Evolutionary conservation across 1,140 invertebrate species (phyloP).

Genomic region (Lasaia peninsularis): DNA sequence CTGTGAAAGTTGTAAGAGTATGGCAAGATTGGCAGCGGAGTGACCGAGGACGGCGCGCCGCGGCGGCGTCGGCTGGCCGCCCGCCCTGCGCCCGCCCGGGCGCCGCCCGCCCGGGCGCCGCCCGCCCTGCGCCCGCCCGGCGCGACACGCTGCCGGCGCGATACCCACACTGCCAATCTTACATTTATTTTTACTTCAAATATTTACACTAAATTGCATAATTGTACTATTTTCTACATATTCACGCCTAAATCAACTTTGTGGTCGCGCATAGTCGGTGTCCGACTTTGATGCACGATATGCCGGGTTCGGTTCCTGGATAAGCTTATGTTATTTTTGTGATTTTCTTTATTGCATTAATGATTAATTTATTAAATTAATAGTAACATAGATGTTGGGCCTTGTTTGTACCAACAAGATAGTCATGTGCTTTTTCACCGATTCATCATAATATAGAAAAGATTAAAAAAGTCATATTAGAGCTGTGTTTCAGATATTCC

Average conservation of each 20-base stretch:
- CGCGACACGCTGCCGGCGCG: not conserved
- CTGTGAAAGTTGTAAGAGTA: constrained; percentile 7
- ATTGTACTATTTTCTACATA: not conserved
- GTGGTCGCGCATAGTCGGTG: too few relatives aligned
- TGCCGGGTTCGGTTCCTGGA: too few relatives aligned
- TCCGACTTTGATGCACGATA: too few relatives aligned
- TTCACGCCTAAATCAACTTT: not conserved
- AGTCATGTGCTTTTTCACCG: too few relatives aligned
- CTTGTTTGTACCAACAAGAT: too few relatives aligned
- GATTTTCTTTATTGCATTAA: too few relatives aligned
- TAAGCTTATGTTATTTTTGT: too few relatives aligned
- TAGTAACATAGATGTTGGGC: too few relatives aligned
- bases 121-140: constrained; percentile 1
- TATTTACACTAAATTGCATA: not conserved
- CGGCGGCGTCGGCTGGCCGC: constrained; percentile 4
- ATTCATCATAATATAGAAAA: too few relatives aligned
- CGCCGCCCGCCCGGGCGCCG: constrained; percentile 16
- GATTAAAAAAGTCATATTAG: too few relatives aligned
- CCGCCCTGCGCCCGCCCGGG: not conserved
- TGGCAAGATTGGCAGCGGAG: not conserved
- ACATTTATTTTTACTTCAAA: not conserved
- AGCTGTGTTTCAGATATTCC: too few relatives aligned
- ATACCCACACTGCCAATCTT: not conserved
- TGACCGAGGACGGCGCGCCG: not conserved
- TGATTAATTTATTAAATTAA: too few relatives aligned